A percentile compares a stretch with the other conserved stretches of the same genome.
Conservation (phyloP, 37 sponge, comb jelly and placozoan species). For the Oscarella lobularis region DNA sequence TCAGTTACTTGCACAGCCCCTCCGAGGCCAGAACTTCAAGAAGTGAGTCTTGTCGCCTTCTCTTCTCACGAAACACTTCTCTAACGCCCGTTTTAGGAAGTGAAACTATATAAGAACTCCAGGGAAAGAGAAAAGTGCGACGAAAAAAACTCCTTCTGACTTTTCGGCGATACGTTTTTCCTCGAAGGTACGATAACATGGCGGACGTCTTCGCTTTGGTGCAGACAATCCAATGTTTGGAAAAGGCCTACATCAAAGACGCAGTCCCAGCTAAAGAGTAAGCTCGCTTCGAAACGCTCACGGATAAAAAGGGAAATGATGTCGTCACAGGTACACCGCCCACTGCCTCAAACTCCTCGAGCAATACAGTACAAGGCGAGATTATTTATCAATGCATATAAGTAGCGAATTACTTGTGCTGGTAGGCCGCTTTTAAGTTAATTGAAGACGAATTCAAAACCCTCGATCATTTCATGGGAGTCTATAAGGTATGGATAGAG, state of each 20-base stretch:
- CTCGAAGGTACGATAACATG: slow-evolving; percentile 47
- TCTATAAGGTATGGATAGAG: too few relatives aligned
- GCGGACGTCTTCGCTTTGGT: slow-evolving; percentile 87
- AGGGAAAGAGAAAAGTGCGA: slow-evolving; percentile 79
- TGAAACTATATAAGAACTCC: slow-evolving; percentile 74
- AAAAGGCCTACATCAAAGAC: slow-evolving; percentile 97
- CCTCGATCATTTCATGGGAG: slow-evolving; percentile 53
- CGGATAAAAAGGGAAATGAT: too few relatives aligned
- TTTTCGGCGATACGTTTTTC: too few relatives aligned
- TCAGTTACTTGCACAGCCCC: too few relatives aligned
- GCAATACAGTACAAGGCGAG: slow-evolving; percentile 54
- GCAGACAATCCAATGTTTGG: slow-evolving; percentile 87
- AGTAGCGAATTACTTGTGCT: neutral
- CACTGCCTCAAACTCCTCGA: slow-evolving; percentile 75
- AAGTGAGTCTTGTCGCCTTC: too few relatives aligned
- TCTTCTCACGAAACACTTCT: too few relatives aligned
- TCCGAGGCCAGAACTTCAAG: too few relatives aligned
- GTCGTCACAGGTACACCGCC: slow-evolving; percentile 50
- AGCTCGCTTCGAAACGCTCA: too few relatives aligned
- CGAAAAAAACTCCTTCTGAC: too few relatives aligned
- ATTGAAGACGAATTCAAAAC: slow-evolving; percentile 49
- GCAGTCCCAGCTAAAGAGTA: slow-evolving; percentile 68
- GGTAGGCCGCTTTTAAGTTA: slow-evolving; percentile 75
- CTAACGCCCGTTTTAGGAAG: slow-evolving; percentile 35
- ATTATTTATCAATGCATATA: too few relatives aligned